Evolutionary conservation across 2,113 vertebrate genomes (phyloP).

Genomic region (Cheilinus undulatus): DNA sequence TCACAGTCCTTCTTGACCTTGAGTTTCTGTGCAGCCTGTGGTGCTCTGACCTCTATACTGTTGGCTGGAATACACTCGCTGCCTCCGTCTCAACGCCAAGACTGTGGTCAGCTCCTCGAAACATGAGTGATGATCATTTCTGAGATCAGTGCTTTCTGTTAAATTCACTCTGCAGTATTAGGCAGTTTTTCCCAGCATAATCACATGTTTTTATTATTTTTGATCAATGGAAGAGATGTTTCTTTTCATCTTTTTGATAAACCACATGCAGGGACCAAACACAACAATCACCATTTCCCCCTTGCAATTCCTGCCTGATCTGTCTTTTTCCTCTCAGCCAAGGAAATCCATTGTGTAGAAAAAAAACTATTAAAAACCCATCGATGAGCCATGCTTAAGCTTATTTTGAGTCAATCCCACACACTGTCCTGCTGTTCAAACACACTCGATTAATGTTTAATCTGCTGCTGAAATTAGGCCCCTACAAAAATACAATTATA

Average conservation of each 20-base stretch:
- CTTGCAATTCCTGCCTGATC: not conserved
- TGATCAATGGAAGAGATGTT: not conserved
- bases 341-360: not conserved
- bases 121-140: not conserved
- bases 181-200: too few relatives aligned
- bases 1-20: not conserved
- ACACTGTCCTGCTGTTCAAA: too few relatives aligned
- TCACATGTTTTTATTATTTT: too few relatives aligned
- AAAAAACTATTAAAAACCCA: not conserved
- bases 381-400: not conserved
- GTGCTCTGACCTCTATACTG: not conserved
- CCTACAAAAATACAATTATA: too few relatives aligned
- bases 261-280: not conserved
- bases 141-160: not conserved
- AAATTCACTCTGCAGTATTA: not conserved
- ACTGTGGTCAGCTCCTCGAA: not conserved
- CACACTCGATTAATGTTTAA: too few relatives aligned
- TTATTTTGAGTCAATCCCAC: not conserved
- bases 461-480: too few relatives aligned
- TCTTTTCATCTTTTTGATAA: not conserved
- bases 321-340: not conserved
- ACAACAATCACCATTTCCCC: not conserved
- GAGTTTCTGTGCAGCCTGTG: not conserved
- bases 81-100: not conserved
- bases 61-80: not conserved